These are phyloP conservation scores for Caenorhabditis plicata DNA, from an alignment of 2,888 invertebrate species.

Conservation along the genomic window DNA sequence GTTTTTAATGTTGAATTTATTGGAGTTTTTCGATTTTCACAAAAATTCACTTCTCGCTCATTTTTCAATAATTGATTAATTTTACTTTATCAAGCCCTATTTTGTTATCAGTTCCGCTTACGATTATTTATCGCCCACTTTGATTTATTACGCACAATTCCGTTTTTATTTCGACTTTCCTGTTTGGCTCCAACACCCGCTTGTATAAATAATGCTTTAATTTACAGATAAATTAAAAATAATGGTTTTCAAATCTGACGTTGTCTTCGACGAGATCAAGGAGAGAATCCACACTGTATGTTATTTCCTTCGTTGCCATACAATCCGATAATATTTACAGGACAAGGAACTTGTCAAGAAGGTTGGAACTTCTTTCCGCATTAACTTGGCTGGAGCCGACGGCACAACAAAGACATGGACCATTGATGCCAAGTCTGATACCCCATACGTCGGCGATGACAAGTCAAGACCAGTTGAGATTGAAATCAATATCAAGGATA, in stretches of 20 bases:
- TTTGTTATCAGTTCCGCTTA: too few relatives aligned
- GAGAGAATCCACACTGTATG: slow-evolving; percentile 45
- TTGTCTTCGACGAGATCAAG: slow-evolving; percentile 80
- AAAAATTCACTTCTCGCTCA: too few relatives aligned
- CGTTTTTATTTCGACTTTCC: not conserved
- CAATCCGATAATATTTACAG: slow-evolving; percentile 18
- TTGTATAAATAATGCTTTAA: too few relatives aligned
- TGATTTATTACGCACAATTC: not conserved
- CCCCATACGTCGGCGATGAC: slow-evolving; percentile 44
- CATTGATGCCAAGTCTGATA: slow-evolving; percentile 77
- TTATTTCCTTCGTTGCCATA: not conserved
- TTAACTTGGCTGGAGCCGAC: slow-evolving; percentile 77
- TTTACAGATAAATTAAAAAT: too few relatives aligned
- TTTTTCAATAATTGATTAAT: too few relatives aligned
- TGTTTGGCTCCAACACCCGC: not conserved
- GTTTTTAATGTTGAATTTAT: too few relatives aligned
- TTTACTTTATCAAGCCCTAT: too few relatives aligned
- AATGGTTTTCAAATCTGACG: slow-evolving; percentile 76
- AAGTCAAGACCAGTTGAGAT: slow-evolving; percentile 47
- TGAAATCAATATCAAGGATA: slow-evolving; percentile 81
- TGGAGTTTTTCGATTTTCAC: too few relatives aligned
- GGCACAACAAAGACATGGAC: slow-evolving; percentile 78
- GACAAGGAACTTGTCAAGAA: slow-evolving; percentile 77
- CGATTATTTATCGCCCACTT: too few relatives aligned
- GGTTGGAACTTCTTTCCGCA: slow-evolving; percentile 81